phyloP scores from a whole-genome alignment of 2,113 vertebrate species.

The Cairina moschata region DNA sequence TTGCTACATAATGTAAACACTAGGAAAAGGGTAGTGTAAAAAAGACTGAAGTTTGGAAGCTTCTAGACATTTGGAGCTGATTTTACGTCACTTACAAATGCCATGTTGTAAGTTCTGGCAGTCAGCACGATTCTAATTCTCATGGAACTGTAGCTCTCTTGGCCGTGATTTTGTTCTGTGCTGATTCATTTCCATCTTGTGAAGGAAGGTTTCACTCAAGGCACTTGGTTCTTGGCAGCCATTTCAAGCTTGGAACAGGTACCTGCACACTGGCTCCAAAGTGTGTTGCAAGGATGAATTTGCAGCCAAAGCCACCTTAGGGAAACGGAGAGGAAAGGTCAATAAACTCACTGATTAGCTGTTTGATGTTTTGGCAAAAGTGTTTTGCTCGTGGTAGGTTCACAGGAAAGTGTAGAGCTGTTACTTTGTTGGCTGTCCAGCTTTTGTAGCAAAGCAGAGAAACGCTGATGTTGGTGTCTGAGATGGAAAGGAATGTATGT shows the following conservation, averaged over 20 bases:
- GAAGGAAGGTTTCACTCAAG: neutral
- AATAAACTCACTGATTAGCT: conserved; percentile 14
- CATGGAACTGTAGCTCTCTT: neutral
- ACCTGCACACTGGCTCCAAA: neutral
- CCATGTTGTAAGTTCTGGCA: neutral
- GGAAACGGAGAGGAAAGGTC: conserved; percentile 14
- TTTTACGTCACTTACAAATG: neutral
- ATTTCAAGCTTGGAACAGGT: neutral
- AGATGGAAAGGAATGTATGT: neutral
- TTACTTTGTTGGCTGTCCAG: neutral
- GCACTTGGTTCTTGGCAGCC: neutral
- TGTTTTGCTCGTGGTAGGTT: neutral
- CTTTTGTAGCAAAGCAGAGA: neutral
- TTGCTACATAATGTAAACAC: neutral
- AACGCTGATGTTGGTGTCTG: neutral
- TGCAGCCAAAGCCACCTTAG: conserved; percentile 40
- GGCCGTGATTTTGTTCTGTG: neutral
- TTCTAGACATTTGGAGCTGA: neutral
- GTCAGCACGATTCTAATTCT: neutral
- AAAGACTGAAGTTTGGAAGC: neutral
- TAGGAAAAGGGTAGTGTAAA: neutral
- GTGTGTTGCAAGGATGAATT: neutral
- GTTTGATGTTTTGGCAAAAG: neutral
- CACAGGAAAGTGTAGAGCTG: neutral
- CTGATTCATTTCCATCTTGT: neutral